Conservation (phyloP, 1,140 invertebrate genomes). For the Musca domestica region DNA sequence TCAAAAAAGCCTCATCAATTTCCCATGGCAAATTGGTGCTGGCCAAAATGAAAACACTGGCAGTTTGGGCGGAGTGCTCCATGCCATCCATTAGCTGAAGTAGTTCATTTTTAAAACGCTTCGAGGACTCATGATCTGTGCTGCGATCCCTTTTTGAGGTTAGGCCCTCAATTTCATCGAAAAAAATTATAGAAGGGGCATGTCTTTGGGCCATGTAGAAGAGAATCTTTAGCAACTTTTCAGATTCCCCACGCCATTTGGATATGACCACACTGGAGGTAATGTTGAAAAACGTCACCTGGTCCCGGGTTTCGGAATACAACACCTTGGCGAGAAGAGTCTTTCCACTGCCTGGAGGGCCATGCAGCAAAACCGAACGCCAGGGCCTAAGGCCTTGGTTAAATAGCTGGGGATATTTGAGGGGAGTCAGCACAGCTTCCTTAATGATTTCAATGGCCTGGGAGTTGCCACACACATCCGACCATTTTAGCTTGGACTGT, state of each 20-base stretch:
- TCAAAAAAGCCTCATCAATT: constrained; percentile 81
- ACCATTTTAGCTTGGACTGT: constrained; percentile 56
- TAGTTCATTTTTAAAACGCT: constrained; percentile 89
- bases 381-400: constrained; percentile 75
- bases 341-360: constrained; percentile 82
- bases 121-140: constrained; percentile 86
- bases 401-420: constrained; percentile 83
- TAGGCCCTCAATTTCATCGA: constrained; percentile 94
- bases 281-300: constrained; percentile 83
- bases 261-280: constrained; percentile 84
- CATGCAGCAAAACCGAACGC: constrained; percentile 81
- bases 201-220: constrained; percentile 88
- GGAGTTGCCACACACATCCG: constrained; percentile 73
- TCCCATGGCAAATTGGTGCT: constrained; percentile 93
- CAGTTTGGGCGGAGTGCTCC: constrained; percentile 49
- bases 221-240: constrained; percentile 80
- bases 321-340: constrained; percentile 86
- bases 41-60: constrained; percentile 75
- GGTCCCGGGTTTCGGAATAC: constrained; percentile 73
- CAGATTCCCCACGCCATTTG: constrained; percentile 94
- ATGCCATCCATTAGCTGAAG: constrained; percentile 89
- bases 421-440: constrained; percentile 84
- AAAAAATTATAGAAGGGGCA: constrained; percentile 91
- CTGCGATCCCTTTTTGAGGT: constrained; percentile 68
- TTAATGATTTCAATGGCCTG: constrained; percentile 81